A percentile compares a stretch with the other conserved stretches of the same genome.
Conservation (phyloP, 2,888 invertebrate species). For the Pegoplata infirma region DNA sequence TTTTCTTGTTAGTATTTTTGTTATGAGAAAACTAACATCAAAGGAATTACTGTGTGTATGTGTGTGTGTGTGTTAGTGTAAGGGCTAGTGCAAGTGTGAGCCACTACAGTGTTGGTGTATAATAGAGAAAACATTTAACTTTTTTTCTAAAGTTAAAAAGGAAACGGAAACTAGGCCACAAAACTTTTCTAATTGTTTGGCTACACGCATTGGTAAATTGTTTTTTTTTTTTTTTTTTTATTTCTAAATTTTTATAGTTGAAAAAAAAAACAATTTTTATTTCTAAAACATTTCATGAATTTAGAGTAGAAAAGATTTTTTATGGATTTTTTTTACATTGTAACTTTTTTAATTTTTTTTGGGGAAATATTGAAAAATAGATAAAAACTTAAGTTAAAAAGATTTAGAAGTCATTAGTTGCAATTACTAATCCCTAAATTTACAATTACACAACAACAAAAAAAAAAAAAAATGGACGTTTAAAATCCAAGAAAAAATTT, state of each 20-base stretch:
- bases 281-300: conserved; percentile 35
- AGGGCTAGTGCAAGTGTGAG: too few species aligned
- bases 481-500: too few species aligned
- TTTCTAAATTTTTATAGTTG: conserved; percentile 29
- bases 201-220: conserved; percentile 63
- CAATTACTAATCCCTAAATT: too few species aligned
- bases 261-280: conserved; percentile 16
- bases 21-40: conserved; percentile 36
- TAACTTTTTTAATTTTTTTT: too few species aligned
- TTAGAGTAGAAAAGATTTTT: conserved; percentile 13
- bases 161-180: conserved; percentile 67
- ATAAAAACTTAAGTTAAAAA: too few species aligned
- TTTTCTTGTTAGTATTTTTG: conserved; percentile 60
- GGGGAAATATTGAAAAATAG: neutral
- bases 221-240: conserved; percentile 50
- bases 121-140: conserved; percentile 39
- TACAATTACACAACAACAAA: too few species aligned
- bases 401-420: too few species aligned
- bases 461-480: too few species aligned
- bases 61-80: conserved; percentile 15
- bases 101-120: neutral
- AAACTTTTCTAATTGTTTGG: conserved; percentile 74
- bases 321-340: neutral
- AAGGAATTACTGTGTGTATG: conserved; percentile 14
- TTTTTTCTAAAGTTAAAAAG: conserved; percentile 49